phyloP scores from a whole-genome alignment of 1,140 invertebrate species.

The Rhynchophorus ferrugineus region DNA sequence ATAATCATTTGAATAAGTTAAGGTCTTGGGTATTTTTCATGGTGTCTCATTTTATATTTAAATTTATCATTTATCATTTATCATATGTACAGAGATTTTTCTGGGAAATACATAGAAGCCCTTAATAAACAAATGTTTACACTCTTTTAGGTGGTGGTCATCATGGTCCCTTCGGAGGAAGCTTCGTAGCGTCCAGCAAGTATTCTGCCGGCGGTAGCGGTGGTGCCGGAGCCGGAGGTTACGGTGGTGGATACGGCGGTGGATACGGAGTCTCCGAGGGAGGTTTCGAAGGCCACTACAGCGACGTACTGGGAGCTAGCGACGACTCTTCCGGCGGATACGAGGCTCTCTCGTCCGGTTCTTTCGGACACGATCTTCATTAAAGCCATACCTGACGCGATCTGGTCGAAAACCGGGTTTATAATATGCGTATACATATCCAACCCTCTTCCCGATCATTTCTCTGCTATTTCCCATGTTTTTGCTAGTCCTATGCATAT shows the following conservation, averaged over 20 bases:
- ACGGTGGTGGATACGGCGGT: neutral
- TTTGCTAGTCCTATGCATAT: neutral
- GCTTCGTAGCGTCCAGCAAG: constrained; percentile 30
- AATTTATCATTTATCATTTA: too few relatives aligned
- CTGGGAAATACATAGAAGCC: too few relatives aligned
- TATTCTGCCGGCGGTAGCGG: constrained; percentile 29
- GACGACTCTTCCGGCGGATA: constrained; percentile 11
- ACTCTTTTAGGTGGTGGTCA: constrained; percentile 20
- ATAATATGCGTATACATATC: constrained; percentile 1
- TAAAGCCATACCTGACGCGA: too few relatives aligned
- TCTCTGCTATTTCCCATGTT: too few relatives aligned
- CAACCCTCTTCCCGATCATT: too few relatives aligned
- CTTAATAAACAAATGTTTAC: too few relatives aligned
- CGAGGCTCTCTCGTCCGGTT: constrained; percentile 12
- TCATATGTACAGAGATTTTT: too few relatives aligned
- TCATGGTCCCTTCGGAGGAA: constrained; percentile 28
- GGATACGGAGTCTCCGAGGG: constrained; percentile 17
- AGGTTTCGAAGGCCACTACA: constrained; percentile 26
- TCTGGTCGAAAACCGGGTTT: neutral
- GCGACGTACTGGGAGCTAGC: constrained; percentile 24
- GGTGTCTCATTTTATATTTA: too few relatives aligned
- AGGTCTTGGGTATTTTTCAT: too few relatives aligned
- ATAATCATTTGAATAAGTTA: too few relatives aligned
- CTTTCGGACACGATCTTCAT: constrained; percentile 16
- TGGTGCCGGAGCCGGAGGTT: constrained; percentile 12